Evolutionary conservation across 2,113 vertebrate genomes (phyloP), one percentile per base, ranked within the genome.

Genomic region (Elephas maximus): DNA sequence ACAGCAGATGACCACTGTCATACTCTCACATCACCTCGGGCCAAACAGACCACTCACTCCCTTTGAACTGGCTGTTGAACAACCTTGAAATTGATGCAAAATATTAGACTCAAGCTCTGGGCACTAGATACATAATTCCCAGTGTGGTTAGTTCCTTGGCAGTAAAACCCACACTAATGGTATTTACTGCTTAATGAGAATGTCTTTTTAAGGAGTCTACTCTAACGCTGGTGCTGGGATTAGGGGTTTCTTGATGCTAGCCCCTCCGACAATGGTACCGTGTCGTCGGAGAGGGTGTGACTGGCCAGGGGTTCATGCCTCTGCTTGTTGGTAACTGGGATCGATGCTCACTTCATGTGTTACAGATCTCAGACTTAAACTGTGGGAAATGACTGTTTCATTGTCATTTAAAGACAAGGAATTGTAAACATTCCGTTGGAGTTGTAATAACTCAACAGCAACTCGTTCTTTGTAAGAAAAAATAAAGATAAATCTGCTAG

Each of bases 391-490:
- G 76, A 98, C 94, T 57, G 14, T 5, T 93, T 98, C 82, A 94
- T 0, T 97, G 96, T 83, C 91, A 93, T 91, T 95, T 94, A 89
- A 96, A 91, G 90, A 21, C 9, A 88, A 92, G 65, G 94, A 96
- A 96, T 53, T 93, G 57, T 63, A 96, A 97, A 88, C 63, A 97
- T 96, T 97, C 94, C n/a, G 41, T 96, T 96, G 24, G 82, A 97
- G 62, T 30, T 2, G 0, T 83, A 97, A 97, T 83, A 94, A 8
- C 41, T 53, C 93, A 98, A 94, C 98, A 80, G 1, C 41, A 98
- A 57, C n/a, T 73, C 82, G 84, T 95, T 41, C 30, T 98, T 96
- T 89, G 69, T 85, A 97, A 97, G 73, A 62, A 65, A 88, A 95
- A 91, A 44, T 93, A 91, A 91, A 96, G 93, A 94, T 90, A 88